Evolutionary conservation across 1,140 invertebrate genomes (phyloP).

Genomic region (Mizuhopecten yessoensis): DNA sequence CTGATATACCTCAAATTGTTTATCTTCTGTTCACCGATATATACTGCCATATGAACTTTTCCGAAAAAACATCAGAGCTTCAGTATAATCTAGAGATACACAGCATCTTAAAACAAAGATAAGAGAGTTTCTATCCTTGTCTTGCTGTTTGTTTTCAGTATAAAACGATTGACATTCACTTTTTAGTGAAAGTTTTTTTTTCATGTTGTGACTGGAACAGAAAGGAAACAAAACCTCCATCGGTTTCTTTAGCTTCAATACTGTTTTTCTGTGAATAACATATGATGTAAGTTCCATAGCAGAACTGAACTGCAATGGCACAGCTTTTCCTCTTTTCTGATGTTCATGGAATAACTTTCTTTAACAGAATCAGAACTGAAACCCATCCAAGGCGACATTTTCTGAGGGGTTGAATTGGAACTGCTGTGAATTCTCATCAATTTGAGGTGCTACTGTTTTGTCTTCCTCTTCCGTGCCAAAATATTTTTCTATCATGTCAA

Average conservation of each 20-base stretch:
- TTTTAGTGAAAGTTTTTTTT: background rate
- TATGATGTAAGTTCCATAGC: background rate
- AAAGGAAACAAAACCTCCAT: background rate
- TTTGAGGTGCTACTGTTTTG: conserved; percentile 89
- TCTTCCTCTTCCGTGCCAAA: conserved; percentile 95
- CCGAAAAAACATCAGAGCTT: background rate
- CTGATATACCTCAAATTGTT: background rate
- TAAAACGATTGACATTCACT: background rate
- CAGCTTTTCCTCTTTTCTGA: background rate
- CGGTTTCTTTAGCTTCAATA: background rate
- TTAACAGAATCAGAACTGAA: conserved; percentile 75
- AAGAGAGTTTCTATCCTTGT: background rate
- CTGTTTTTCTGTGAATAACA: background rate
- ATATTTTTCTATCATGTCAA: conserved; percentile 98
- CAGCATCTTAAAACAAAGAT: background rate
- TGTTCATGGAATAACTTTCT: background rate
- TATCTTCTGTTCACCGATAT: background rate
- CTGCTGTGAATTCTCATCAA: conserved; percentile 90
- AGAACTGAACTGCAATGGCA: conserved; percentile 9
- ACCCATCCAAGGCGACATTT: conserved; percentile 78
- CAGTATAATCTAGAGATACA: no score
- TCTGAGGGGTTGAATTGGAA: conserved; percentile 83
- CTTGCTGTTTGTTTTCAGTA: background rate
- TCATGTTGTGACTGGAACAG: background rate
- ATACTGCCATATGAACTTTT: background rate